Conservation (phyloP, 1,140 invertebrate species). For the Hylaeus volcanicus region DNA sequence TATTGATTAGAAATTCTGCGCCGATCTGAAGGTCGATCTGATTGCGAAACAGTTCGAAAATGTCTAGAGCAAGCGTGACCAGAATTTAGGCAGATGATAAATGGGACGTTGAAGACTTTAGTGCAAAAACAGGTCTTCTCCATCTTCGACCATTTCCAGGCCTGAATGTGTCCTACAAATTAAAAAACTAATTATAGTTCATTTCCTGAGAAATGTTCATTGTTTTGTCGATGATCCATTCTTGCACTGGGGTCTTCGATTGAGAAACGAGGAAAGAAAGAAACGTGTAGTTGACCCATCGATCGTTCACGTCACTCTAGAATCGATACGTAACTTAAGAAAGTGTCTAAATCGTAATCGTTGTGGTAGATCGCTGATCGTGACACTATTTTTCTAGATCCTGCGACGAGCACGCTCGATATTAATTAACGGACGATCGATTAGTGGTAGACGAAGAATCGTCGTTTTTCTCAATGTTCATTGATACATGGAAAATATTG, state of each 20-base stretch:
- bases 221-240: no score
- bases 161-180: no score
- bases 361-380: slow-evolving; percentile 28
- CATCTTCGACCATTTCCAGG: no score
- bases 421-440: slow-evolving; percentile 11
- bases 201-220: no score
- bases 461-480: background rate
- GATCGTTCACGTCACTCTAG: slow-evolving; percentile 11
- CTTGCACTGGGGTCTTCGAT: no score
- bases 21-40: no score
- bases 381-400: slow-evolving; percentile 47
- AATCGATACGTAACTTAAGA: slow-evolving; percentile 34
- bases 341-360: slow-evolving; percentile 40
- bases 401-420: slow-evolving; percentile 7
- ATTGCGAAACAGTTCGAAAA: background rate
- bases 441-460: slow-evolving; percentile 13
- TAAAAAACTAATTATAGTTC: no score
- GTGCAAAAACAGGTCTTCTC: no score
- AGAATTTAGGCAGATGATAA: no score
- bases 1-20: background rate
- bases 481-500: no score
- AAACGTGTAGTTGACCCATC: background rate
- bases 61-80: slow-evolving; percentile 1
- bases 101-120: no score
- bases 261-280: no score